Evolutionary conservation across 2,113 vertebrate genomes (phyloP), one percentile per base, ranked within the genome.

Genomic region (Octodon degus): DNA sequence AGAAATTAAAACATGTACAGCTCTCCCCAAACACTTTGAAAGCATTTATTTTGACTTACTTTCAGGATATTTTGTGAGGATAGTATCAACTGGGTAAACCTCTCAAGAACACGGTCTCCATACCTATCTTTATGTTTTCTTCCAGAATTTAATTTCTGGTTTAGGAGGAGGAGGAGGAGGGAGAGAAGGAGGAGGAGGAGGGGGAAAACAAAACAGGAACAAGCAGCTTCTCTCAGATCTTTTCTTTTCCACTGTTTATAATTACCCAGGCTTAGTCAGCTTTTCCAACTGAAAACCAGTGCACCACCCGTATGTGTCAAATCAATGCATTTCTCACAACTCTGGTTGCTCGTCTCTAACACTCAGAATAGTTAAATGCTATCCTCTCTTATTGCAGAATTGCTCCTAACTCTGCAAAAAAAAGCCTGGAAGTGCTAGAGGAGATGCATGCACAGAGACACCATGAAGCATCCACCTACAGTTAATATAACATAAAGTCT

Each of bases 71-170:
- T 94, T 95, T 63, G n/a, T 43, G 34, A 53, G 34, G 70, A 58
- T 43, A 90, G 72, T 55, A 67, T 50, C 40, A 43, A 79, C 83
- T 37, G 68, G 17, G 40, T 50, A 87, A 82, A 82, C 67, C 50
- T 63, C 43, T 32, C 80, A 22, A 76, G 67, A 76, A 86, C 65
- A 90, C 12, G 53, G 63, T 86, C 82, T 74, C 70, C 17, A 20
- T 19, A 40, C 7, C 17, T 7, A 67, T 55, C 24, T 86, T 92
- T 47, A 53, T 68, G 63, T 91, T 91, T 90, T 86, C 50, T 79
- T 84, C 86, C 20, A 81, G 30, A 96, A 90, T 89, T 79, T 88
- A 81, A 86, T 68, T 79, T 37, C 77, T 81, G 67, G 86, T 90
- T 94, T 47, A 74, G 86, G 85, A 94, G 74, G 9, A 90, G 27